A percentile compares a stretch with the other conserved stretches of the same genome.
Conservation (phyloP, 2,113 vertebrate genomes). For the Eretmochelys imbricata region DNA sequence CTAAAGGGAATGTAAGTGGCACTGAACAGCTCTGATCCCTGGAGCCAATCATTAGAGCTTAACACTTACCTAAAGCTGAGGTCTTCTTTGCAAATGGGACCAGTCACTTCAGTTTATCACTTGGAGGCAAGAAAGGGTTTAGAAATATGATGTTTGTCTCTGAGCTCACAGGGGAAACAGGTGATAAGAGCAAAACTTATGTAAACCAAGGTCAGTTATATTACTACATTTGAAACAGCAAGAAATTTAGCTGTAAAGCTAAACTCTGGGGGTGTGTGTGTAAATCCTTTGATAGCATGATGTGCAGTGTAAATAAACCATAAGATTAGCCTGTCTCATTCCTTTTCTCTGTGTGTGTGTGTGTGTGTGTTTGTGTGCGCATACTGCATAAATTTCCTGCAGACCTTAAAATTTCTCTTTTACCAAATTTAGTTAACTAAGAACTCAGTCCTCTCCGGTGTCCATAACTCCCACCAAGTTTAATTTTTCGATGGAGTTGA, state of each 20-base stretch:
- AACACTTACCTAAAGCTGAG: background rate
- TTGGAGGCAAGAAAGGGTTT: background rate
- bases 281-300: background rate
- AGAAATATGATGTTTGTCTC: background rate
- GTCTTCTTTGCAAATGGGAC: background rate
- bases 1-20: background rate
- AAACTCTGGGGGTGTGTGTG: background rate
- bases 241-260: background rate
- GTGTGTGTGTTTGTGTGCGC: accelerated
- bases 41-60: background rate
- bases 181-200: background rate
- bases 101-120: background rate
- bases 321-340: accelerated
- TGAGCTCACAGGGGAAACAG: background rate
- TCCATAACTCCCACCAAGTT: accelerated
- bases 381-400: accelerated
- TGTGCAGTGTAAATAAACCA: accelerated
- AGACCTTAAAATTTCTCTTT: accelerated
- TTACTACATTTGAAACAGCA: accelerated
- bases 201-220: background rate
- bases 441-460: background rate
- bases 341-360: background rate
- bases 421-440: accelerated
- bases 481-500: accelerated
- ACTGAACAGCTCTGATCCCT: background rate